Evolutionary conservation across 2,113 vertebrate species (phyloP), one percentile per base, ranked within the genome.

Genomic region (Myrmecobius fasciatus): DNA sequence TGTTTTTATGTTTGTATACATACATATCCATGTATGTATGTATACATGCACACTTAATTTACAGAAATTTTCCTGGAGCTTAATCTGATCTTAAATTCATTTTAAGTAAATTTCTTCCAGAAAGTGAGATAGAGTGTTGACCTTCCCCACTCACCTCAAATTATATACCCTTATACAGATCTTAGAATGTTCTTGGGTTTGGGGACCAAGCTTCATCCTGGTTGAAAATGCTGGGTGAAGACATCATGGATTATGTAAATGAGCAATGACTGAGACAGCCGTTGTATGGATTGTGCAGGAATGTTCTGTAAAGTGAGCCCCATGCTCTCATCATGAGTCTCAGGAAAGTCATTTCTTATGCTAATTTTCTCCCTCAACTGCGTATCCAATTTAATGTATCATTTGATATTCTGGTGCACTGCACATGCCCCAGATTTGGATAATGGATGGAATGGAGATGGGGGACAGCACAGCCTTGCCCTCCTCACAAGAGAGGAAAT

Each of bases 351-450:
- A 96, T 98, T 97, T 95, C 93, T 97, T 98, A 97, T 96, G 91
- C 91, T 98, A 98, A 98, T 98, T 97, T 92, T 97, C 97, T 97
- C 94, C 93, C 95, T 98, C 96, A 97, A 97, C 91, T 96, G 31
- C 95, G 93, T 94, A 97, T 97, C 93, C 94, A 97, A 94, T 97
- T 96, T 97, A 97, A 96, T 97, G 95, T 97, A 93, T 94, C 96
- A 94, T 97, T 97, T 97, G 96, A 98, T 97, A 97, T 97, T 96
- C 93, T 95, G 95, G 93, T 95, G 91, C 67, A 96, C 91, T 93
- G 91, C 47, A 96, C 88, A 93, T 53, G 90, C n/a, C 94, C 92
- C 97, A 96, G 94, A 96, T 94, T 96, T 97, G 94, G 97, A 94
- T 96, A 97, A 95, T 53, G 90, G 92, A 96, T 93, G 91, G 53